Evolutionary conservation across 2,888 invertebrate species (phyloP), one percentile per base, ranked within the genome.

Genomic region (Clepsis dumicolana): DNA sequence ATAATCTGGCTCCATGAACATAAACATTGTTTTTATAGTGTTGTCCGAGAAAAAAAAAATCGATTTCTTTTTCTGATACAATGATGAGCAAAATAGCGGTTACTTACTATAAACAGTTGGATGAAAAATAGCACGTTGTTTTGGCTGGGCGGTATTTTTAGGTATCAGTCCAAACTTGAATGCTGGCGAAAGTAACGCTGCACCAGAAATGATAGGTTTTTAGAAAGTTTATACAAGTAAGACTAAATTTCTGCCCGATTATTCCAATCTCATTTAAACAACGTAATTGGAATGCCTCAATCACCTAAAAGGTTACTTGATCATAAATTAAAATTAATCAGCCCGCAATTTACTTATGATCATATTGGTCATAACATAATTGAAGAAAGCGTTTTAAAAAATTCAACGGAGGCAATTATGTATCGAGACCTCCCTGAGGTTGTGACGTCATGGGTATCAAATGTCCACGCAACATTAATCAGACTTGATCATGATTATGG

Each of bases 281-380:
- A 18, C 21, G 18, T 21, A 48, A 48, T 21, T 21, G 4, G 21
- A 18, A 18, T 1, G 25, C 35, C 57, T 50, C 50, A 65, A 56
- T 50, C 27, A 25, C 5, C 14, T 35, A 24, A 65, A 65, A 65
- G 64, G 64, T 65, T 59, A 65, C n/a, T 50, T 35, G 57, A 27
- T 57, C 38, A 65, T 57, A 25, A 50, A 48, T 65, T 25, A 65
- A 50, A n/a, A n/a, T n/a, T n/a, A n/a, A n/a, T n/a, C n/a, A n/a
- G n/a, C n/a, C n/a, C n/a, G n/a, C n/a, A n/a, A n/a, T n/a, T n/a
- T n/a, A n/a, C n/a, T n/a, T n/a, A n/a, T n/a, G n/a, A n/a, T n/a
- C n/a, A n/a, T n/a, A n/a, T n/a, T n/a, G n/a, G n/a, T n/a, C n/a
- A n/a, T n/a, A n/a, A 48, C 48, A 12, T 48, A 48, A 48, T 48